Evolutionary conservation across 2,888 invertebrate species (phyloP).

Genomic region (Prionchulus punctatus): DNA sequence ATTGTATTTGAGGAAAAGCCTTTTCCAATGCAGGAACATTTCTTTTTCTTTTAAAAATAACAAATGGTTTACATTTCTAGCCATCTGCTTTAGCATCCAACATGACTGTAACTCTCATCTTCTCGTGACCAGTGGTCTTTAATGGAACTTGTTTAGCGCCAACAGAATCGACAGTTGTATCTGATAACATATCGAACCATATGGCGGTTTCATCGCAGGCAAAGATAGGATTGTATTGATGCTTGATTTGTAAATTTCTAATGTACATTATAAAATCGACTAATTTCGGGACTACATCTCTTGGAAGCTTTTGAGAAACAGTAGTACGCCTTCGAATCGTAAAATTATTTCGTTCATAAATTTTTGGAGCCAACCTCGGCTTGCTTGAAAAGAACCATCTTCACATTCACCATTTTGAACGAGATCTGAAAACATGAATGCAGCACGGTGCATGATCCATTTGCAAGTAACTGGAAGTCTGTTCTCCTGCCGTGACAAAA

Average conservation of each 20-base stretch:
- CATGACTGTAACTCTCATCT: neutral
- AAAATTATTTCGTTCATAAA: neutral
- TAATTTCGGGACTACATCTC: neutral
- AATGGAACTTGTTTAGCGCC: neutral
- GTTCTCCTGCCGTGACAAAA: neutral
- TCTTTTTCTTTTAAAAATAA: neutral
- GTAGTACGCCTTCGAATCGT: constrained; percentile 1
- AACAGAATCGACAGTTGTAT: neutral
- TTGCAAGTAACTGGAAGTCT: neutral
- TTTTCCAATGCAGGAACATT: neutral
- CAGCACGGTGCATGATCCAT: neutral
- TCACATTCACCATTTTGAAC: too few species aligned
- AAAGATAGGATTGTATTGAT: too few species aligned
- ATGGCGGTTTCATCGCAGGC: neutral
- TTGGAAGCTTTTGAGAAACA: neutral
- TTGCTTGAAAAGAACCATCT: too few species aligned
- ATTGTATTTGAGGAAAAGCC: neutral
- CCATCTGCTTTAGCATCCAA: neutral
- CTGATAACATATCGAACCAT: neutral
- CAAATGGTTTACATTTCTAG: neutral
- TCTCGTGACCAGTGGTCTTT: neutral
- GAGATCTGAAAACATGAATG: neutral
- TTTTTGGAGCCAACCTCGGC: neutral
- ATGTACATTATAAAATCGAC: neutral
- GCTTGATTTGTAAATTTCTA: neutral